Evolutionary conservation across 2,888 invertebrate genomes (phyloP).

Genomic region (Cosmia pyralina): DNA sequence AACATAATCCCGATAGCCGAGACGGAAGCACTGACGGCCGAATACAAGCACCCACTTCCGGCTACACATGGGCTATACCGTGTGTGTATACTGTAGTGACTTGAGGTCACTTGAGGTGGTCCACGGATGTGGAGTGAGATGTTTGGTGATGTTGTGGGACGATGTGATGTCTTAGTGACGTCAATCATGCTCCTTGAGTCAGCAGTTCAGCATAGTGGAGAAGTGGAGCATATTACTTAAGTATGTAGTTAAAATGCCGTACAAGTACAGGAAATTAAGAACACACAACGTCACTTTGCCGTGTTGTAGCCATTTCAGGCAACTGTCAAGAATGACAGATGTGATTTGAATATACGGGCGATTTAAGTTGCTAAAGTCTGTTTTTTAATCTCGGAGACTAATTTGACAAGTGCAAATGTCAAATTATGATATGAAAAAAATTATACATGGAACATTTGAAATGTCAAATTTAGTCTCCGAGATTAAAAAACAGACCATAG

Average conservation of each 20-base stretch:
- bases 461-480: too few relatives aligned
- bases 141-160: slow-evolving; percentile 19
- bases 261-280: not conserved
- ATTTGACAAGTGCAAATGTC: too few relatives aligned
- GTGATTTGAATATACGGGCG: not conserved
- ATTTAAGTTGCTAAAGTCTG: not conserved
- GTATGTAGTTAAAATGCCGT: not conserved
- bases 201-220: not conserved
- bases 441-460: too few relatives aligned
- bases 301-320: not conserved
- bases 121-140: slow-evolving; percentile 42
- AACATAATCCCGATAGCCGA: slow-evolving; percentile 83
- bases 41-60: slow-evolving; percentile 79
- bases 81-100: slow-evolving; percentile 51
- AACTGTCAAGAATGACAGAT: not conserved
- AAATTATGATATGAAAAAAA: too few relatives aligned
- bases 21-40: slow-evolving; percentile 77
- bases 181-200: not conserved
- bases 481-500: too few relatives aligned
- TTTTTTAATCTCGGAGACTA: too few relatives aligned
- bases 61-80: slow-evolving; percentile 32
- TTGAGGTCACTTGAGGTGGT: slow-evolving; percentile 63
- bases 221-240: not conserved
- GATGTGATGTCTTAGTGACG: slow-evolving; percentile 6
- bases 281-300: not conserved